Evolutionary conservation across 2,888 invertebrate genomes (phyloP), one percentile per base, ranked within the genome.

Genomic region (Eucera pruinosa): DNA sequence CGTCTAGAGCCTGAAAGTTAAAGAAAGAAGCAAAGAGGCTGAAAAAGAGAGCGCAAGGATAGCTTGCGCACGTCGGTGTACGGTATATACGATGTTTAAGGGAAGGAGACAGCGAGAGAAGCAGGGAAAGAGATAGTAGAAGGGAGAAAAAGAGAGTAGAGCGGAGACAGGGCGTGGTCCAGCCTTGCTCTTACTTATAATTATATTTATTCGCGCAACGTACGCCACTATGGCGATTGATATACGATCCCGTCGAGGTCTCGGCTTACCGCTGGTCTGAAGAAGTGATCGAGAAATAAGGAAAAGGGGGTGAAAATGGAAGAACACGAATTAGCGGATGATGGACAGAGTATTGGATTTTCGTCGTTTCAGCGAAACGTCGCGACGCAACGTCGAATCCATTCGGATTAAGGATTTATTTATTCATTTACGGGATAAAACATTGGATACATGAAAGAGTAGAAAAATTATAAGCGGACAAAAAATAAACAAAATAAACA

Each of bases 121-220:
- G 2, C 39, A 18, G 18, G 33, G 45, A 58, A 54, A 23, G 45
- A 52, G 64, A 48, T 33, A 41, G 36, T 23, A 48, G 55, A 71
- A 74, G 75, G 76, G 84, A 85, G 82, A 87, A 86, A 87, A 81
- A 87, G 89, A 88, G 88, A 88, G 87, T 78, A 87, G 84, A 89
- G 81, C 86, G 89, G 90, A 89, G 90, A 91, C 91, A 91, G 92
- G 92, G 92, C 91, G 92, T 92, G 92, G 92, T 90, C 90, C 91
- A 90, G 89, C 90, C 90, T 91, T 90, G 90, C 90, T 89, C 89
- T 88, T 88, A 90, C 89, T 90, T 90, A 88, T 90, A 90, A 90
- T 91, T 91, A 90, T 89, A 89, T 87, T 90, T 90, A 90, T 89
- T 89, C 88, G 80, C 76, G 70, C 80, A 78, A 70, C 82, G 81